A percentile compares a stretch with the other conserved stretches of the same genome.
These are phyloP conservation scores for Microctonus aethiopoides DNA, from an alignment of 2,888 invertebrate genomes.

Conservation along the genomic window DNA sequence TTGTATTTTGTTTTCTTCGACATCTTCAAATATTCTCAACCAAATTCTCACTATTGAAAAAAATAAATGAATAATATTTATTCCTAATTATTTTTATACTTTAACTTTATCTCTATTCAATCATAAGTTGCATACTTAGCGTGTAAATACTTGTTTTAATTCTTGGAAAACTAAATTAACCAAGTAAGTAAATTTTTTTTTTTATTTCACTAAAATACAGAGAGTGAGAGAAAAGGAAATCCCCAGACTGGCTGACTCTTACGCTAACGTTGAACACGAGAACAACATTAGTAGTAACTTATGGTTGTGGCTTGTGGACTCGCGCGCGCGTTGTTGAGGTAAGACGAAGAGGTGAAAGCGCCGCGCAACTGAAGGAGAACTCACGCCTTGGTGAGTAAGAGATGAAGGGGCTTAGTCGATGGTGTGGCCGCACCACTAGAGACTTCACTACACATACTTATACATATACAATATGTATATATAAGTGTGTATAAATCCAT, in stretches of 20 bases:
- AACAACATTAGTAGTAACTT: constrained; percentile 67
- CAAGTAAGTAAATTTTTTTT: constrained; percentile 48
- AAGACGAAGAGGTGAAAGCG: constrained; percentile 28
- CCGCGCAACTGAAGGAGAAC: constrained; percentile 23
- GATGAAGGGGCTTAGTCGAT: constrained; percentile 15
- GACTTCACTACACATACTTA: constrained; percentile 1
- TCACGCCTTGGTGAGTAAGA: constrained; percentile 6
- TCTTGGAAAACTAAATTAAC: background rate
- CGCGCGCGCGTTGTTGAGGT: constrained; percentile 17
- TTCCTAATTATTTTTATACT: too few species aligned
- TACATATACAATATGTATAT: too few species aligned
- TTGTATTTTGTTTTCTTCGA: too few species aligned
- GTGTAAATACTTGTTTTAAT: background rate
- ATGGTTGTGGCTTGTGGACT: constrained; percentile 59
- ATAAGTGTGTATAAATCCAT: background rate
- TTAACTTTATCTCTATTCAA: background rate
- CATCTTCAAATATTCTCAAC: too few species aligned
- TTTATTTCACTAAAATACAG: background rate
- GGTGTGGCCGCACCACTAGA: constrained; percentile 19
- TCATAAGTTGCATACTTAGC: background rate
- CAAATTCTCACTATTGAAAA: too few species aligned
- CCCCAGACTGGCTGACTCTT: constrained; percentile 30
- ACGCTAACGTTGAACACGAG: constrained; percentile 55
- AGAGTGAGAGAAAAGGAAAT: constrained; percentile 30
- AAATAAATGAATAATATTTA: too few species aligned